phyloP scores from a whole-genome alignment of 2,797 vertebrate species.

The Sebastes goodei region DNA sequence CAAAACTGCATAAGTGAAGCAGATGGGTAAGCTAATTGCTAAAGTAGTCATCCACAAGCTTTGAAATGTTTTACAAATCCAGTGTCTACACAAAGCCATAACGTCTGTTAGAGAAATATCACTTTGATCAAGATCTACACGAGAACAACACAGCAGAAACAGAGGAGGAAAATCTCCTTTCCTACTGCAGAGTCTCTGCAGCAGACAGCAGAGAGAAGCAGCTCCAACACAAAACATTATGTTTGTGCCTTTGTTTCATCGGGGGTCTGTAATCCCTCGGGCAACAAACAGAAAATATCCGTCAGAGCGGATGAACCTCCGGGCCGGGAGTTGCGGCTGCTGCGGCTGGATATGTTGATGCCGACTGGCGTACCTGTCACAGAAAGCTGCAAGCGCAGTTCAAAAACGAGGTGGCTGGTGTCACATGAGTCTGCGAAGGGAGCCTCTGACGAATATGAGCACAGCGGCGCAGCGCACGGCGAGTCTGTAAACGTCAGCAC shows the following conservation, averaged over 20 bases:
- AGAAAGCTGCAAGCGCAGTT: slow-evolving; percentile 71
- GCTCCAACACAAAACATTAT: slow-evolving; percentile 78
- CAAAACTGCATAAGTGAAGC: neutral
- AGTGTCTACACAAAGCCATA: slow-evolving; percentile 1
- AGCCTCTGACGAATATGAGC: slow-evolving; percentile 49
- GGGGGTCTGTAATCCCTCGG: slow-evolving; percentile 67
- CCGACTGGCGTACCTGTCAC: slow-evolving; percentile 80
- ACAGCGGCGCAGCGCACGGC: slow-evolving; percentile 21
- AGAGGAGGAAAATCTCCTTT: neutral
- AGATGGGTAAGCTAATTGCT: neutral
- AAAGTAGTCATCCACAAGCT: neutral
- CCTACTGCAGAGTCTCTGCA: neutral
- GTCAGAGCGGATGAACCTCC: slow-evolving; percentile 77
- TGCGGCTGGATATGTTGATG: slow-evolving; percentile 71
- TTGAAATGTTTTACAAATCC: neutral
- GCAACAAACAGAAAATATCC: slow-evolving; percentile 82
- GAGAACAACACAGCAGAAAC: slow-evolving; percentile 40
- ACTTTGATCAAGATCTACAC: slow-evolving; percentile 9
- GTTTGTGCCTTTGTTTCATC: slow-evolving; percentile 74
- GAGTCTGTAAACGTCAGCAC: slow-evolving; percentile 53
- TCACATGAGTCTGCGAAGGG: slow-evolving; percentile 66
- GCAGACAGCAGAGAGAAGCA: slow-evolving; percentile 57
- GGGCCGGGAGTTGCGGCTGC: slow-evolving; percentile 57
- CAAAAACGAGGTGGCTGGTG: slow-evolving; percentile 77
- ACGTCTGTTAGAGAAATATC: slow-evolving; percentile 18